These are phyloP conservation scores for Corythornis cristatus DNA, from an alignment of 2,113 vertebrate genomes.

Conservation along the genomic window DNA sequence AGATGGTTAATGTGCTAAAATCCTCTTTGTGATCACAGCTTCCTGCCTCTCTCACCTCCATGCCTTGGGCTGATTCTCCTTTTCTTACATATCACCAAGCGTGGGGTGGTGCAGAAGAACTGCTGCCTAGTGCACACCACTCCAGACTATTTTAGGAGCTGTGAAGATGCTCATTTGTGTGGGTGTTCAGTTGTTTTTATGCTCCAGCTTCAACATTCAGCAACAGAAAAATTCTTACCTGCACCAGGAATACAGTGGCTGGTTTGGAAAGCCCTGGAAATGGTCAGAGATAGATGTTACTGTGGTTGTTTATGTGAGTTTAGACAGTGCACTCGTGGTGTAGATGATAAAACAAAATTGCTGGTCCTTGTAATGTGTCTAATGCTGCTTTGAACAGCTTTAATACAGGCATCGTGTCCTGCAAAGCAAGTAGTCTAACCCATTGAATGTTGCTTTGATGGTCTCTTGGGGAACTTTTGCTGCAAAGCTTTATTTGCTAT, in stretches of 20 bases:
- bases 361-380: neutral
- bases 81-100: neutral
- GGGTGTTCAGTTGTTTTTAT: neutral
- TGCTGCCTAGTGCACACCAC: neutral
- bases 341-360: neutral
- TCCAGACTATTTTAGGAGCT: neutral
- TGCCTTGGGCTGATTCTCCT: neutral
- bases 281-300: neutral
- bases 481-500: constrained; percentile 50
- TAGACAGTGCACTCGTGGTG: neutral
- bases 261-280: neutral
- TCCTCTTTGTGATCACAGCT: neutral
- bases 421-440: neutral
- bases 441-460: neutral
- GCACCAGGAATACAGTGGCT: neutral
- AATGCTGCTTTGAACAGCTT: neutral
- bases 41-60: neutral
- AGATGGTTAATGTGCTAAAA: neutral
- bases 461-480: neutral
- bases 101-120: neutral
- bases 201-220: neutral
- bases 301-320: neutral
- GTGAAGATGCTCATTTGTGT: neutral
- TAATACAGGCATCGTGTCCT: neutral
- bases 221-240: neutral